Base-by-base conservation (phyloP, 2,797 vertebrate species). In the Pogoniulus pusillus region DNA sequence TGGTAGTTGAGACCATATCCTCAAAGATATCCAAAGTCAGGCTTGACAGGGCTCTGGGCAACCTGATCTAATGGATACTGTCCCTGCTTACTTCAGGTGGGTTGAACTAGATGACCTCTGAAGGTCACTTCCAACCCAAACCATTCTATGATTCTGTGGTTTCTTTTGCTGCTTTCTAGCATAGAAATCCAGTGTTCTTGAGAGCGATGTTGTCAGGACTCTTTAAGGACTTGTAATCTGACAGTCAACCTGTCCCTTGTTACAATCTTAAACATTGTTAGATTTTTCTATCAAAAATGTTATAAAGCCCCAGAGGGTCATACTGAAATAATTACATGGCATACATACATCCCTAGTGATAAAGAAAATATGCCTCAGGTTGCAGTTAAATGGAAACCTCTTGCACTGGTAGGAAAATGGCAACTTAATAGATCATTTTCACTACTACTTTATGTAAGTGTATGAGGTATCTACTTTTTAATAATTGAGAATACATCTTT, bases 181-280 rank as follows among this genome's bases (percentile, higher is more conserved):
- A 71, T 20, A 51, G 51, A 92, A 90, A 82, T 39, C 10, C 37
- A 51, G 9, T 19, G 8, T 43, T 41, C 16, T 89, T 47, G 75
- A 45, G 15, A 74, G 15, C 72, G 43, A 73, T 73, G 55, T 53
- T 93, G 54, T 81, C 49, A 60, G 53, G 92, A 72, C 19, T 57
- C 45, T 79, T 75, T 26, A 59, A 92, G 29, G 54, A 53, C 78
- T 87, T 95, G 12, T 81, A 84, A 80, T 90, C 63, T 74, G 78
- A 87, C 35, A 85, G 41, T 51, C 62, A 82, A 82, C 26, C 16
- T 47, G 39, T 35, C 19, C 53, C 18, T 43, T 80, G 29, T 71
- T 86, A 79, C 41, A 72, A 87, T 55, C 55, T 72, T 85, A 58
- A 80, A 76, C 9, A 11, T 8, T 59, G 47, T 43, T 70, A 80